These are phyloP conservation scores for Clanis bilineata DNA, from an alignment of 2,888 invertebrate species.

Conservation along the genomic window DNA sequence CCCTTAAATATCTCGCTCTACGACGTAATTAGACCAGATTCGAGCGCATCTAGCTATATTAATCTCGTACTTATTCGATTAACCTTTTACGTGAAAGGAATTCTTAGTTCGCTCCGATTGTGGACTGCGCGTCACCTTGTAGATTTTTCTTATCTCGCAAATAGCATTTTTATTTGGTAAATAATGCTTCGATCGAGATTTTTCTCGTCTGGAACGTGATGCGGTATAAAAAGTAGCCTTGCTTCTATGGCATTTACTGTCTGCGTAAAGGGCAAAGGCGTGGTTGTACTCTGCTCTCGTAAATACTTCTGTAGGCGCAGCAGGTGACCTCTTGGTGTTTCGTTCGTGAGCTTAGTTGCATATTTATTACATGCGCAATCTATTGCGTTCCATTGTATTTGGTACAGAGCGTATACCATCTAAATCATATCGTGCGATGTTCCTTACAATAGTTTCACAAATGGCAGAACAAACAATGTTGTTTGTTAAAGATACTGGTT, in stretches of 20 bases:
- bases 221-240: conserved; percentile 46
- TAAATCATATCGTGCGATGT: conserved; percentile 17
- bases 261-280: conserved; percentile 75
- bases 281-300: conserved; percentile 56
- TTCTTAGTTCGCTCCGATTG: conserved; percentile 33
- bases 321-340: conserved; percentile 75
- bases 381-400: conserved; percentile 41
- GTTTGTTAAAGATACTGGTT: conserved; percentile 1
- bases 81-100: conserved; percentile 41
- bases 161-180: conserved; percentile 22
- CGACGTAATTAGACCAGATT: conserved; percentile 48
- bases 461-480: conserved; percentile 5
- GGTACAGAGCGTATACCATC: conserved; percentile 20
- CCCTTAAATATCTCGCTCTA: conserved; percentile 53
- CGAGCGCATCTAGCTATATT: conserved; percentile 37
- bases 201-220: conserved; percentile 25
- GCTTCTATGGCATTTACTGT: conserved; percentile 54
- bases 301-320: conserved; percentile 75
- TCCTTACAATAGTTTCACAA: conserved; percentile 11
- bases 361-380: conserved; percentile 59
- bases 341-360: conserved; percentile 61
- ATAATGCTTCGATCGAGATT: conserved; percentile 19
- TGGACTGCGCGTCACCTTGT: conserved; percentile 27
- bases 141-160: conserved; percentile 22
- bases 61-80: conserved; percentile 39